A percentile compares a stretch with the other conserved stretches of the same genome.
Evolutionary conservation across 2,888 invertebrate genomes (phyloP).

Genomic region (Oithona nana): DNA sequence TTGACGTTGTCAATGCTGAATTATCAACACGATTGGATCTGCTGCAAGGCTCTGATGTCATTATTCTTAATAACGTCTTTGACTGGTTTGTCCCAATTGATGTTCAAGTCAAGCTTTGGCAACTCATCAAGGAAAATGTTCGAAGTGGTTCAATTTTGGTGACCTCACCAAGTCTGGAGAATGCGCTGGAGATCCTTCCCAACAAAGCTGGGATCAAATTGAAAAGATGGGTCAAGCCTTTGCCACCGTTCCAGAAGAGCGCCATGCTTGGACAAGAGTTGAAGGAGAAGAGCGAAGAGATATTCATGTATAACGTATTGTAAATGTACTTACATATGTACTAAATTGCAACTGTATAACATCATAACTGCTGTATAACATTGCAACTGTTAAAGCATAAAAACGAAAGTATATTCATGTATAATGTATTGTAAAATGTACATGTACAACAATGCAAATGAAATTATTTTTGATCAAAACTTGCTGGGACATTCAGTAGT

Average conservation of each 20-base stretch:
- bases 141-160: constrained; percentile 39
- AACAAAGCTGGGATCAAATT: constrained; percentile 10
- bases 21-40: constrained; percentile 37
- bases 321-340: too few relatives aligned
- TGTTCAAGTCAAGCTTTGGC: constrained; percentile 41
- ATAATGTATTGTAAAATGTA: background rate
- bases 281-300: too few relatives aligned
- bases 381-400: too few relatives aligned
- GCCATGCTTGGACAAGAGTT: too few relatives aligned
- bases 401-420: too few relatives aligned
- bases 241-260: background rate
- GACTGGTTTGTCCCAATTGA: constrained; percentile 43
- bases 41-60: constrained; percentile 37
- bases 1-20: constrained; percentile 39
- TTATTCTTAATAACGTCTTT: constrained; percentile 46
- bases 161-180: constrained; percentile 38
- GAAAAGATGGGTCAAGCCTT: background rate
- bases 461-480: too few relatives aligned
- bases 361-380: too few relatives aligned
- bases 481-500: too few relatives aligned
- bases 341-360: too few relatives aligned
- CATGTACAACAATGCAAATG: too few relatives aligned
- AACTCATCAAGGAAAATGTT: constrained; percentile 36
- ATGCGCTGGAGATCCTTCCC: constrained; percentile 32
- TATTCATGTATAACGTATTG: background rate